Conservation (phyloP, 2,888 invertebrate genomes). For the Villa cingulata region DNA sequence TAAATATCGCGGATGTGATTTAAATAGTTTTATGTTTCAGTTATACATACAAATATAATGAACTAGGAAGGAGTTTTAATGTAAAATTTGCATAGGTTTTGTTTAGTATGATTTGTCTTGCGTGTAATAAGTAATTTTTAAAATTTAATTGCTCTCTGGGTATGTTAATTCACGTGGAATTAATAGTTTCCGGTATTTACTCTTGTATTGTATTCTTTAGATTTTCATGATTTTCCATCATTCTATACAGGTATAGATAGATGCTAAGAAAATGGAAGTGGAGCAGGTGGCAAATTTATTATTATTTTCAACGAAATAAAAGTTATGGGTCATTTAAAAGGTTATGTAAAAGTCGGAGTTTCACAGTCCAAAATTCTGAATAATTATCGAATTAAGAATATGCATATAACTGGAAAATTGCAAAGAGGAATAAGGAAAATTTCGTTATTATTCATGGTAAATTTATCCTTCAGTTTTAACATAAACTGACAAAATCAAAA, state of each 20-base stretch:
- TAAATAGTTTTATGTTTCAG: too few species aligned
- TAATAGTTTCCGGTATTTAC: slow-evolving; percentile 35
- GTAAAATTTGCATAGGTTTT: background rate
- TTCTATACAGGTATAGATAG: background rate
- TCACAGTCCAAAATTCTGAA: too few species aligned
- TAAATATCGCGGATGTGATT: too few species aligned
- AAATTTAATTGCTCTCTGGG: slow-evolving; percentile 21
- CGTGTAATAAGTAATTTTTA: slow-evolving; percentile 24
- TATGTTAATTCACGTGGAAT: slow-evolving; percentile 35
- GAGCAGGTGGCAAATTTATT: background rate
- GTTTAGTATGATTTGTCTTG: slow-evolving; percentile 18
- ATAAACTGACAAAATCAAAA: too few species aligned
- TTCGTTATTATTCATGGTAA: too few species aligned
- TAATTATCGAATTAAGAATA: too few species aligned
- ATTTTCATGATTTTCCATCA: background rate
- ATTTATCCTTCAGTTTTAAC: too few species aligned
- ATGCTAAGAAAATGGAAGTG: background rate
- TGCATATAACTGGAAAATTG: too few species aligned
- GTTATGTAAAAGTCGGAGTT: background rate
- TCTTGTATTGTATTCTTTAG: slow-evolving; percentile 1
- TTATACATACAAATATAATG: background rate
- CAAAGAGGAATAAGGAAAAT: too few species aligned
- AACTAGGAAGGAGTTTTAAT: too few species aligned
- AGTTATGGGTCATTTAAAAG: background rate
- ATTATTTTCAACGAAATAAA: background rate